Conservation (phyloP, 2,888 invertebrate genomes). For the Acrocyrtus sp. region DNA sequence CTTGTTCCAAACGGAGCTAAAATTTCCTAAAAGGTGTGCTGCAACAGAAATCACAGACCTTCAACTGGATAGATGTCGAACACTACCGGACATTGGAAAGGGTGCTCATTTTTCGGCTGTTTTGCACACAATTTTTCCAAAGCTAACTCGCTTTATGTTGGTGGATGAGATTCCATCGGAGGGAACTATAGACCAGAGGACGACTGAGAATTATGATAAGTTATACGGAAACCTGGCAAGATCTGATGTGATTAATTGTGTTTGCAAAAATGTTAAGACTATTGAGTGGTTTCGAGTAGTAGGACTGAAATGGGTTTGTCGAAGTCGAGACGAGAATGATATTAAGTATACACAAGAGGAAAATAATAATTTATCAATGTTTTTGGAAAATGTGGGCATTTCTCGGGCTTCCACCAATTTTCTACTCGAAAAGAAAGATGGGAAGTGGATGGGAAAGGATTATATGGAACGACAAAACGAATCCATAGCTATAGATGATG, state of each 20-base stretch:
- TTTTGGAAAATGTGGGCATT: conserved; percentile 3
- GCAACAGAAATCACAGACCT: conserved; percentile 12
- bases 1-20: conserved; percentile 13
- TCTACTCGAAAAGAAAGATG: conserved; percentile 3
- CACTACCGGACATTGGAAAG: not conserved
- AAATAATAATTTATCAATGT: not conserved
- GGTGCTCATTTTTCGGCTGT: not conserved
- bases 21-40: not conserved
- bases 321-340: not conserved
- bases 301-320: conserved; percentile 20
- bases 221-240: conserved; percentile 16
- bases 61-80: conserved; percentile 24
- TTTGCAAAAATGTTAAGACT: not conserved
- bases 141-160: not conserved
- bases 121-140: conserved; percentile 16
- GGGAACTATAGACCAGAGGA: no score
- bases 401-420: conserved; percentile 11
- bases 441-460: conserved; percentile 13
- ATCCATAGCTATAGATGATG: conserved; percentile 5
- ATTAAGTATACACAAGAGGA: conserved; percentile 13
- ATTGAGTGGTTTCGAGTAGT: conserved; percentile 8
- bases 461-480: conserved; percentile 14
- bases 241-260: conserved; percentile 9
- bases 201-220: no score
- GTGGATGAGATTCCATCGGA: not conserved